Evolutionary conservation across 2,797 vertebrate species (phyloP).

Genomic region (Scleropages formosus): DNA sequence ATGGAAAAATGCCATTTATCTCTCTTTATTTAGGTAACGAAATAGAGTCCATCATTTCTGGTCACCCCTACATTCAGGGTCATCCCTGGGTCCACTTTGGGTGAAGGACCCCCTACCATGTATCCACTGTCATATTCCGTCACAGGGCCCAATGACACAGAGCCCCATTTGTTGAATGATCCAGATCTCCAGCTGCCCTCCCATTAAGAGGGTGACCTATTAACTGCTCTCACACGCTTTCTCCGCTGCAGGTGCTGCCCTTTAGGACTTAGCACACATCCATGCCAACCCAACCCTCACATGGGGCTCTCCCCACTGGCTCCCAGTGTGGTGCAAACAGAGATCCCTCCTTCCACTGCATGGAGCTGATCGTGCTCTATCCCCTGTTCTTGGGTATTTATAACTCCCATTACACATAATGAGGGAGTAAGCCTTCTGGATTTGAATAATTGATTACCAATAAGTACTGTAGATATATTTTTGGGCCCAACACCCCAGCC

Average conservation of each 20-base stretch:
- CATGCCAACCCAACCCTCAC: background rate
- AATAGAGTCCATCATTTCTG: background rate
- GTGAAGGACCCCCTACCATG: background rate
- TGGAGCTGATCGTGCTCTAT: background rate
- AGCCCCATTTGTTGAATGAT: background rate
- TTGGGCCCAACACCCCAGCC: background rate
- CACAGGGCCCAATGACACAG: background rate
- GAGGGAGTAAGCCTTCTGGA: slow-evolving; percentile 19
- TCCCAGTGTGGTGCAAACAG: background rate
- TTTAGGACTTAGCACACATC: background rate
- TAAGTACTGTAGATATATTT: slow-evolving; percentile 30
- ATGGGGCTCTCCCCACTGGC: background rate
- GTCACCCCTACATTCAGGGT: background rate
- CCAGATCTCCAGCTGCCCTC: slow-evolving; percentile 13
- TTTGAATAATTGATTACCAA: slow-evolving; percentile 36
- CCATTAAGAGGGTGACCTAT: slow-evolving; percentile 14
- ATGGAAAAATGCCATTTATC: too few species aligned
- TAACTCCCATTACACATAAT: slow-evolving; percentile 24
- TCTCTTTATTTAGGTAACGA: too few species aligned
- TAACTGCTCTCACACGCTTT: slow-evolving; percentile 5
- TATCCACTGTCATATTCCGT: background rate
- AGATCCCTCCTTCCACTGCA: background rate
- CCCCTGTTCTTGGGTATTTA: slow-evolving; percentile 25
- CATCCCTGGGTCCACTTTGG: too few species aligned
- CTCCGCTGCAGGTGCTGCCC: background rate